phyloP scores from a whole-genome alignment of 2,113 vertebrate genomes.

The Rhinopithecus roxellana region DNA sequence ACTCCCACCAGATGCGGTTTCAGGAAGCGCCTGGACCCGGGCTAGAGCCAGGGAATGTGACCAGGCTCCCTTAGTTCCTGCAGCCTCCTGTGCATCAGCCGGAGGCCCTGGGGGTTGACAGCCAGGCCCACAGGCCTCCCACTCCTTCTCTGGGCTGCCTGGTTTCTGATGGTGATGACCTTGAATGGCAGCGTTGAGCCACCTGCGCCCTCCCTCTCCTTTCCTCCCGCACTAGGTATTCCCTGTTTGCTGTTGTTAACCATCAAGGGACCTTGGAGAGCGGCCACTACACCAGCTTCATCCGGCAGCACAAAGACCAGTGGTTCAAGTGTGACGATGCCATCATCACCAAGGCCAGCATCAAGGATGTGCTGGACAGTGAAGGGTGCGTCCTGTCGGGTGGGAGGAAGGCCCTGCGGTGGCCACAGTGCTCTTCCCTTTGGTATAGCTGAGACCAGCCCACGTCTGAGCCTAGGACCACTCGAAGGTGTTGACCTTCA shows the following conservation, averaged over 20 bases:
- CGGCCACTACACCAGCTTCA: conserved; percentile 99
- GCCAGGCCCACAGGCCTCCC: not conserved
- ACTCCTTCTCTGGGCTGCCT: not conserved
- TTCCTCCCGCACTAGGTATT: conserved; percentile 88
- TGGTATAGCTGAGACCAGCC: not conserved
- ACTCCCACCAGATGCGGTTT: not conserved
- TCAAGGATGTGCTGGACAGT: conserved; percentile 98
- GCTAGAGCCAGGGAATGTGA: not conserved
- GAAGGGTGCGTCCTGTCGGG: conserved; percentile 90
- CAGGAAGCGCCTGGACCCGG: not conserved
- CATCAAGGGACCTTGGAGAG: conserved; percentile 99
- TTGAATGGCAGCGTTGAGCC: fast-evolving
- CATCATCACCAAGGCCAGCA: conserved; percentile 99
- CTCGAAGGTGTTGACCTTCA: not conserved
- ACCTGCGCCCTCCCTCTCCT: not conserved
- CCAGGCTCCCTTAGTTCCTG: not conserved
- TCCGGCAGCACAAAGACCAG: conserved; percentile 99
- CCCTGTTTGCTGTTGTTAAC: conserved; percentile 99
- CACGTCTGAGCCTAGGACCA: not conserved
- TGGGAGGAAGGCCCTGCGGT: not conserved
- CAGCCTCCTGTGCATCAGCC: not conserved
- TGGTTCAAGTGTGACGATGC: conserved; percentile 99
- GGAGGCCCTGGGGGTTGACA: not conserved
- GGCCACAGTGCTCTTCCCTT: no score
- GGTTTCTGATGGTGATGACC: not conserved